Evolutionary conservation across 2,797 vertebrate genomes (phyloP), one percentile per base, ranked within the genome.

Genomic region (Columba guinea): DNA sequence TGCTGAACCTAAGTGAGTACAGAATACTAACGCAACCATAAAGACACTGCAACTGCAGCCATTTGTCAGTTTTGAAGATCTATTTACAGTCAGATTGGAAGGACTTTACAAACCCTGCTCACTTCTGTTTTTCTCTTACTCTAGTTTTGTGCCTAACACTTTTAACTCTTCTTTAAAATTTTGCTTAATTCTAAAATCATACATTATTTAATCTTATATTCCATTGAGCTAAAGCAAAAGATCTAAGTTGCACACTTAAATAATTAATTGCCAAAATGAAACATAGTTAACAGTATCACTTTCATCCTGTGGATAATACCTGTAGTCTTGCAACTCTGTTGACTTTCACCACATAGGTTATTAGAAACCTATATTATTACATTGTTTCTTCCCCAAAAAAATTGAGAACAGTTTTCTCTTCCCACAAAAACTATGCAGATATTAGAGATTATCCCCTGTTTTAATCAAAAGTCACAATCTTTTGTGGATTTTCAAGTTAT

Each of bases 1-100:
- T 65, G 44, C 52, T 74, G 82, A 91, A 70, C 27, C 71, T 51
- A 77, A 81, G 37, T 76, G 52, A 76, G 39, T 59, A 55, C 14
- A 83, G 79, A 91, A 93, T 95, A 79, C 55, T 90, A 90, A 95
- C 65, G 28, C 5, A 70, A 26, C 80, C 71, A 76, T 76, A 81
- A 85, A 82, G 16, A 39, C 30, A 48, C 48, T 77, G 37, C 59
- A 79, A 68, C 73, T 75, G 71, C 64, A 96, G 24, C 1, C 24
- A 32, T 70, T 95, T 95, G 49, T 71, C 79, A 71, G 30, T 80
- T 94, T 71, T 63, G 19, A 93, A 89, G 51, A n/a, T 91, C 46
- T 74, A 16, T 93, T 95, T 91, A 92, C 32, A 46, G 32, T 78
- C 26, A 52, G 16, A 51, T 27, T 89, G 48, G 60, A 87, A 96